Conservation (phyloP, 1,140 invertebrate genomes). For the Solenopsis fugax region DNA sequence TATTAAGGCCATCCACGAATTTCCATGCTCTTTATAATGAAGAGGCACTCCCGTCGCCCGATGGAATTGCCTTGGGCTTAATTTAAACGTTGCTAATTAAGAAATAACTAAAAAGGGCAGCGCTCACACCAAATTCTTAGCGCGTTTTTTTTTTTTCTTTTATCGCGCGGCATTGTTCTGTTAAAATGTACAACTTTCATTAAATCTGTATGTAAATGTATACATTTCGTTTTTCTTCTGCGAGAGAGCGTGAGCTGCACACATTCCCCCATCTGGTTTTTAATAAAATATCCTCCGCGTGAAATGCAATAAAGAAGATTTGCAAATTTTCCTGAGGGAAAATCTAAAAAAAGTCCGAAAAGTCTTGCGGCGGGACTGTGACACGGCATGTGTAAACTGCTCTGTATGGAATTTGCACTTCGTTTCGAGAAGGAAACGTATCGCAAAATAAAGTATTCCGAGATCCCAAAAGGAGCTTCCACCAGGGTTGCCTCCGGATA, state of each 20-base stretch:
- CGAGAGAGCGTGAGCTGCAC: background rate
- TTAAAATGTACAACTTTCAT: background rate
- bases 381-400: background rate
- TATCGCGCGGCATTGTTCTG: background rate
- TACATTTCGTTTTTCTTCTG: background rate
- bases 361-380: background rate
- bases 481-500: background rate
- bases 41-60: background rate
- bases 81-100: conserved; percentile 13
- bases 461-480: background rate
- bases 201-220: background rate
- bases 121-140: background rate
- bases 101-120: background rate
- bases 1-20: conserved; percentile 41
- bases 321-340: background rate
- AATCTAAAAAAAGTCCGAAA: background rate
- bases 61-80: background rate
- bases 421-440: background rate
- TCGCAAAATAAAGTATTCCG: conserved; percentile 12
- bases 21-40: background rate
- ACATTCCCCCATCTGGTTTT: background rate
- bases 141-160: background rate
- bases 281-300: background rate
- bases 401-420: background rate
- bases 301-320: background rate